phyloP scores from a whole-genome alignment of 2,888 invertebrate species.

The Dynastes tityus region DNA sequence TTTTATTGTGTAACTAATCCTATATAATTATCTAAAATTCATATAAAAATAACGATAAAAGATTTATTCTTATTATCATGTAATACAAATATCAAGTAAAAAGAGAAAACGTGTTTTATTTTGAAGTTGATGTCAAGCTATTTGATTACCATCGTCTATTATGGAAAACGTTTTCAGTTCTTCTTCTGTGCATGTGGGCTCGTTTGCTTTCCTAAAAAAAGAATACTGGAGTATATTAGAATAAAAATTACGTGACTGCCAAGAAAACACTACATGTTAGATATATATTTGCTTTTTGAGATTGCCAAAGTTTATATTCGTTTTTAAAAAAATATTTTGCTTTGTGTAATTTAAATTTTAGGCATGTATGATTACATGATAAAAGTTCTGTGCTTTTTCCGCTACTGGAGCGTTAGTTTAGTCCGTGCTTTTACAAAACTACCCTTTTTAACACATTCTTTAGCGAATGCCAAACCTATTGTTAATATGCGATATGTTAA shows the following conservation, averaged over 20 bases:
- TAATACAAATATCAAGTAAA: slow-evolving; percentile 26
- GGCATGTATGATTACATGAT: too few species aligned
- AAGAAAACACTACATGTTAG: too few species aligned
- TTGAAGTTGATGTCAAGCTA: slow-evolving; percentile 44
- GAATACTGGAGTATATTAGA: neutral
- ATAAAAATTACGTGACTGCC: neutral
- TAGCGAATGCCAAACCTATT: too few species aligned
- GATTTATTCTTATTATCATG: neutral
- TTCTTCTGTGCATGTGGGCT: slow-evolving; percentile 66
- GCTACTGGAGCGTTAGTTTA: too few species aligned
- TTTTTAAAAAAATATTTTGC: too few species aligned
- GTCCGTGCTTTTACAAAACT: too few species aligned
- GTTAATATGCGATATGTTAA: too few species aligned
- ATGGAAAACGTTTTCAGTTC: slow-evolving; percentile 65
- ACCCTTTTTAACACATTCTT: too few species aligned
- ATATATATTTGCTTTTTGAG: too few species aligned
- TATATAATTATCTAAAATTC: neutral
- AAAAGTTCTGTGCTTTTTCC: too few species aligned
- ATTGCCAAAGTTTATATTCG: too few species aligned
- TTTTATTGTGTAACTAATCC: slow-evolving; percentile 4
- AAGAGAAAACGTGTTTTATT: slow-evolving; percentile 21
- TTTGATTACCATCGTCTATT: slow-evolving; percentile 44
- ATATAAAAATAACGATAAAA: neutral
- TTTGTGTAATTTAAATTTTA: too few species aligned
- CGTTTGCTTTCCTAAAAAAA: slow-evolving; percentile 68